Evolutionary conservation across 2,113 vertebrate genomes (phyloP), one percentile per base, ranked within the genome.

Genomic region (Crotalus viridis): DNA sequence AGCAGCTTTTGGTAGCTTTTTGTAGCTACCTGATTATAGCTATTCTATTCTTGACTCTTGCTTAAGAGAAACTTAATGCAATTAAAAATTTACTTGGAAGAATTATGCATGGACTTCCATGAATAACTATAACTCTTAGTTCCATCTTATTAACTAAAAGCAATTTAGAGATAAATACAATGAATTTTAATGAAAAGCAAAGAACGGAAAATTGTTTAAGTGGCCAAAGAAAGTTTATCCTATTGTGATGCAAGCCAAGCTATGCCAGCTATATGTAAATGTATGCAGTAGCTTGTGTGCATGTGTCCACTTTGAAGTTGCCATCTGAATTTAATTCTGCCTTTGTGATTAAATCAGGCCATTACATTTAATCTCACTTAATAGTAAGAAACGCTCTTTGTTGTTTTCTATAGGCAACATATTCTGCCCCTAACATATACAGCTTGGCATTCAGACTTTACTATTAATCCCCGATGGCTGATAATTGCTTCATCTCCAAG

Each of bases 361-460:
- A 98, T 98, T 98, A 98, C 97, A 97, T 98, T 98, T 98, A 98
- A 98, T 98, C 98, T 98, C 98, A 98, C 98, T 98, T 98, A 98
- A 98, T 98, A 98, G 98, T 98, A 97, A 98, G 97, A 97, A 97
- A 97, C 96, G 96, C 94, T 97, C 97, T 98, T 98, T 98, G 98
- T 98, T 96, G 97, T 96, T 97, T 98, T 98, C 98, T 98, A 98
- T 98, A 98, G 97, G 97, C 97, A 98, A 98, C 98, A 98, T 98
- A 98, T 98, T 98, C 97, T 97, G 97, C 95, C 96, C 98, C 97
- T 97, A 97, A 98, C 97, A 98, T 98, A 98, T 98, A 98, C 98
- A 97, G 98, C 97, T 97, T 97, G 98, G 97, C 95, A 98, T 98
- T 98, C 97, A 98, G 97, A 97, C 97, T 96, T 97, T 94, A 96